Evolutionary conservation across 2,797 vertebrate genomes (phyloP).

Genomic region (Balearica regulorum): DNA sequence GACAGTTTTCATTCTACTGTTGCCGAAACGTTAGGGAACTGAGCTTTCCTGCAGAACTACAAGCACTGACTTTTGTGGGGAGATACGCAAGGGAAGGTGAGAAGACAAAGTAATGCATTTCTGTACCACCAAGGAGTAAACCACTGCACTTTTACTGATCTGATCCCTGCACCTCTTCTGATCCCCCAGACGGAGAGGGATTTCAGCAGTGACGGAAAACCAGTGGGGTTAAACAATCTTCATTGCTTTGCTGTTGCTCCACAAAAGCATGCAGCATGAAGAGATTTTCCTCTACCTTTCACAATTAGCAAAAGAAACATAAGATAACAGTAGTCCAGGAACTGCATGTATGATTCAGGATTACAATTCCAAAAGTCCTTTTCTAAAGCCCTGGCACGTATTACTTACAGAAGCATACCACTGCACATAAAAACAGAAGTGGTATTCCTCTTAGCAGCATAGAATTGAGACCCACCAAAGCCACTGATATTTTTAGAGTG

Average conservation of each 20-base stretch:
- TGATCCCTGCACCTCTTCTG: background rate
- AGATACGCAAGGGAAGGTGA: background rate
- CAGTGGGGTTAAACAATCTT: background rate
- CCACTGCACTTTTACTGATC: background rate
- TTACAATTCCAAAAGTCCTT: background rate
- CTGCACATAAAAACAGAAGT: background rate
- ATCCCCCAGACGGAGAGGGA: background rate
- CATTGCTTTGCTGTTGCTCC: background rate
- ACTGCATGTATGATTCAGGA: accelerated
- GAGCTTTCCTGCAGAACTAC: background rate
- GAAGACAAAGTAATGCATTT: background rate
- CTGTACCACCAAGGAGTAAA: background rate
- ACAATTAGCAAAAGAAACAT: background rate
- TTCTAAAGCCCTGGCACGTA: background rate
- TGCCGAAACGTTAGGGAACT: background rate
- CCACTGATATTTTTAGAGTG: background rate
- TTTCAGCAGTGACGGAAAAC: background rate
- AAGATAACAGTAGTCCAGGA: background rate
- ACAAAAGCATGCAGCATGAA: background rate
- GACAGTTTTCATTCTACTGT: background rate
- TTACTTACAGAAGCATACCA: background rate
- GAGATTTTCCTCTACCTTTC: background rate
- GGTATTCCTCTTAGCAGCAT: background rate
- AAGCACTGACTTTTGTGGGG: background rate
- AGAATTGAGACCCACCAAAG: background rate